phyloP scores from a whole-genome alignment of 2,888 invertebrate genomes.

The Microctonus brassicae region DNA sequence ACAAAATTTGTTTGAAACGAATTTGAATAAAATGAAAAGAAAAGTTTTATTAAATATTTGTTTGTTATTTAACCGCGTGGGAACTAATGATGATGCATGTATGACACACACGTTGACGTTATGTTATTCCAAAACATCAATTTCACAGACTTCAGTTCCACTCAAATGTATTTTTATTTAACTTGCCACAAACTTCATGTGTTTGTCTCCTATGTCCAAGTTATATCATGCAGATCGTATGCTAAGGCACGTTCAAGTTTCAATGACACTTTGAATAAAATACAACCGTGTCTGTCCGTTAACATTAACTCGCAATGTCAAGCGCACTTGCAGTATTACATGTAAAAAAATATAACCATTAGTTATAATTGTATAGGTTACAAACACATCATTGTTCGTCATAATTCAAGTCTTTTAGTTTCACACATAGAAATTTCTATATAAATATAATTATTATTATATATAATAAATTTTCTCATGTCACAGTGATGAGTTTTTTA shows the following conservation, averaged over 20 bases:
- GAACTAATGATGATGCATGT: slow-evolving; percentile 1
- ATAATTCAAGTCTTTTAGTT: neutral
- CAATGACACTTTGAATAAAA: slow-evolving; percentile 52
- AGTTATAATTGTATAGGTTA: neutral
- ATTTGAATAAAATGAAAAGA: neutral
- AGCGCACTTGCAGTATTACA: neutral
- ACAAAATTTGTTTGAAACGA: no score
- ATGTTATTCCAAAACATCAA: slow-evolving; percentile 18
- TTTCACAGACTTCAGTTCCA: slow-evolving; percentile 18
- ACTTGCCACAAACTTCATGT: slow-evolving; percentile 37
- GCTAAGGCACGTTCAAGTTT: slow-evolving; percentile 64
- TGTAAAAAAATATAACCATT: neutral
- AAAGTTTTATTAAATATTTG: neutral
- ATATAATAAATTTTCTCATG: neutral
- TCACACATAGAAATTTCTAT: neutral
- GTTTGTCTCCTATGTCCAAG: slow-evolving; percentile 23
- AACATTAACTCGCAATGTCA: neutral
- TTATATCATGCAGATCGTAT: slow-evolving; percentile 67
- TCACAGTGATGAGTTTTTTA: neutral
- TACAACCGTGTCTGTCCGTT: slow-evolving; percentile 17
- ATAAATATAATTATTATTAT: no score
- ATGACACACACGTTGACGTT: slow-evolving; percentile 1
- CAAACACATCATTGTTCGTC: neutral
- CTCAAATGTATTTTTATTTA: neutral
- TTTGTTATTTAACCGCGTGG: neutral